phyloP scores from a whole-genome alignment of 2,113 vertebrate species.

The Dicaeum eximium region DNA sequence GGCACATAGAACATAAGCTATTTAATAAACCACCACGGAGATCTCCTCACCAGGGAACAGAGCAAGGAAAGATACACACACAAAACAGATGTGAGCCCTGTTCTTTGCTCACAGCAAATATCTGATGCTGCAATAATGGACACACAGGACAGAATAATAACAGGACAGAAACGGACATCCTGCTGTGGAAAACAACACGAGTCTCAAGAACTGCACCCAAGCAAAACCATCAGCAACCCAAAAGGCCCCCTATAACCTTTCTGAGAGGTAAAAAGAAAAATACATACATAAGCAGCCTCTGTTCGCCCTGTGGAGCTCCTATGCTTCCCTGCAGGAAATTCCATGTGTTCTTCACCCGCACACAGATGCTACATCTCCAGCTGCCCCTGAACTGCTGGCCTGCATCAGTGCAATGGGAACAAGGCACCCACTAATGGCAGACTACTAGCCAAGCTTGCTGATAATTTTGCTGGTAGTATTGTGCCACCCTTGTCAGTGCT shows the following conservation, averaged over 20 bases:
- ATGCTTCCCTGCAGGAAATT: neutral
- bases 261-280: neutral
- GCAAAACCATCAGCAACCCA: neutral
- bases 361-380: neutral
- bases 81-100: neutral
- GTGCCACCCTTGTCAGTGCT: neutral
- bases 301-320: neutral
- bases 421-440: rapidly evolving
- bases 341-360: rapidly evolving
- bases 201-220: neutral
- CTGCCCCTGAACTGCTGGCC: neutral
- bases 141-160: too few relatives aligned
- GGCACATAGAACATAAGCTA: neutral
- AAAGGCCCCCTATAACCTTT: neutral
- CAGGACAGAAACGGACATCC: neutral
- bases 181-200: neutral
- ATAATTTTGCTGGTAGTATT: neutral
- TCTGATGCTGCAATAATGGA: neutral
- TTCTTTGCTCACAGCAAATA: neutral
- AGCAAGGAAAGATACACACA: neutral
- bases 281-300: neutral
- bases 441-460: neutral
- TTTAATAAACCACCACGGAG: neutral
- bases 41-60: neutral
- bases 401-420: neutral